These are phyloP conservation scores for Protosalanx chinensis DNA, from an alignment of 2,797 vertebrate genomes.

Conservation along the genomic window DNA sequence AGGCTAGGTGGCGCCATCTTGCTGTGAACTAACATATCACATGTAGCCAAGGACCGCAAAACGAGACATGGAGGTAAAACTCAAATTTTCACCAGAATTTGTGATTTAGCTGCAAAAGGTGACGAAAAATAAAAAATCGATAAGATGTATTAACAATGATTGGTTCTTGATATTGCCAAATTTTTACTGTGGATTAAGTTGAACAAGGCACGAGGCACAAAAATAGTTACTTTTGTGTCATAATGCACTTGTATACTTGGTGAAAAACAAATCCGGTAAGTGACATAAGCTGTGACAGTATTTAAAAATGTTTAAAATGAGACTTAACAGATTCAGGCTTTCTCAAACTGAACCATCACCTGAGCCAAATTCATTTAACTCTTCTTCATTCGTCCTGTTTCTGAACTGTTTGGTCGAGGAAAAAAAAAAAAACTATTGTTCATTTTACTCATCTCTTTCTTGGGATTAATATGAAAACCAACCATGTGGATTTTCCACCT, in stretches of 20 bases:
- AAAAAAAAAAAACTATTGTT: constrained; percentile 14
- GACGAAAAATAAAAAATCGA: neutral
- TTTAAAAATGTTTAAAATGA: constrained; percentile 8
- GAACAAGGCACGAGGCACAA: neutral
- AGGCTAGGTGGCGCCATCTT: constrained; percentile 14
- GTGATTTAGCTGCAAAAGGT: neutral
- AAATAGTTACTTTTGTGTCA: neutral
- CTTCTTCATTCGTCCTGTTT: constrained; percentile 13
- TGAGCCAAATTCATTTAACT: constrained; percentile 17
- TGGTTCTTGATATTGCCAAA: constrained; percentile 18
- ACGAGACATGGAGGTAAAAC: neutral
- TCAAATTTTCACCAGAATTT: neutral
- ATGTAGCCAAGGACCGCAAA: neutral
- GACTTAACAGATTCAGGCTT: constrained; percentile 23
- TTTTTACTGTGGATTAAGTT: constrained; percentile 8
- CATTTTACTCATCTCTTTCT: constrained; percentile 23
- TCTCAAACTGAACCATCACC: constrained; percentile 1
- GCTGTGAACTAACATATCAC: constrained; percentile 9
- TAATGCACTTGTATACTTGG: neutral
- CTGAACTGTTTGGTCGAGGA: constrained; percentile 15
- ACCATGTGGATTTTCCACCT: constrained; percentile 43
- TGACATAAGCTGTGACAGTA: constrained; percentile 38
- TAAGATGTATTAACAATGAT: neutral
- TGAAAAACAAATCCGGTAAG: neutral
- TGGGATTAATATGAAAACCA: constrained; percentile 42